phyloP scores from a whole-genome alignment of 2,888 invertebrate genomes.

The Mechanitis mazaeus region DNA sequence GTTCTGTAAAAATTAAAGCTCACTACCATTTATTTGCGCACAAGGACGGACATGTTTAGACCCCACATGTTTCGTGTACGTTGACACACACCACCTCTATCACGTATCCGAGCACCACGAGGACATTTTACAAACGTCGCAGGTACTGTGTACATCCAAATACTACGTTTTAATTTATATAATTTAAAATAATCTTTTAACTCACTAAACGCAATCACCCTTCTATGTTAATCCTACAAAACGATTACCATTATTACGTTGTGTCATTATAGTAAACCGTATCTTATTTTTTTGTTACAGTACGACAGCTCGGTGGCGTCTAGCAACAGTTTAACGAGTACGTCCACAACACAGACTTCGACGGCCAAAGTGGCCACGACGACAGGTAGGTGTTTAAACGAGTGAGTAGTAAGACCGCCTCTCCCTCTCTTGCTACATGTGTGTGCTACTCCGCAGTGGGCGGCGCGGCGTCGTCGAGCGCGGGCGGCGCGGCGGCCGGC shows the following conservation, averaged over 20 bases:
- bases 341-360: constrained; percentile 69
- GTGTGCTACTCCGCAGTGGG: constrained; percentile 37
- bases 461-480: constrained; percentile 27
- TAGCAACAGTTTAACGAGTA: constrained; percentile 61
- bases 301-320: constrained; percentile 67
- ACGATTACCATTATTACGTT: no score
- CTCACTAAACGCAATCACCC: no score
- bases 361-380: constrained; percentile 74
- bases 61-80: constrained; percentile 6
- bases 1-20: no score
- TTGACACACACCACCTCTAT: constrained; percentile 28
- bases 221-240: no score
- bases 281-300: constrained; percentile 39
- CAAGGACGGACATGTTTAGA: constrained; percentile 23
- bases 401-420: no score
- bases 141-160: neutral
- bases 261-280: no score
- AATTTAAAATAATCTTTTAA: no score
- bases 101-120: constrained; percentile 35
- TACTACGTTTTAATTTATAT: neutral
- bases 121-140: constrained; percentile 29
- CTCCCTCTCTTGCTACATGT: no score
- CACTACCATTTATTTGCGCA: no score
- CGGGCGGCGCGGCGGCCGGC: constrained; percentile 32
- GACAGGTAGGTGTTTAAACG: constrained; percentile 43